Base-by-base conservation (phyloP, 2,888 invertebrate genomes). In the Syritta pipiens region DNA sequence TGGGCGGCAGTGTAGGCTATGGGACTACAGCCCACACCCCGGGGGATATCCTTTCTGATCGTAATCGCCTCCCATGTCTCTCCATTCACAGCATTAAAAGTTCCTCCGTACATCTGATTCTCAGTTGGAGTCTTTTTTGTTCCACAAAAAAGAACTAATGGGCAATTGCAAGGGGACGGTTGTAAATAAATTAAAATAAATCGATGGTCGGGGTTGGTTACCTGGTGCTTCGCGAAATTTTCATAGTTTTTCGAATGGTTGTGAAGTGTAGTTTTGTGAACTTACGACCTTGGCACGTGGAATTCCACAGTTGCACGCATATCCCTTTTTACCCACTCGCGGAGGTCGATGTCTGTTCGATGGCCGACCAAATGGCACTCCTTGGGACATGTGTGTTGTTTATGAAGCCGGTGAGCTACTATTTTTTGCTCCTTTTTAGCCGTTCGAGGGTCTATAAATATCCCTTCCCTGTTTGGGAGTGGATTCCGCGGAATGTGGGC, bases 111-210 rank as follows among this genome's bases (percentile, higher is more conserved):
- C 55, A 63, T 75, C 35, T 28, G 30, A 42, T 62, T 57, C 69
- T 22, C 69, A 37, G 55, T 57, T n/a, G 53, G 57, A 26, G 26
- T 32, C 32, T 40, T 44, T 42, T 28, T 32, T 48, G 26, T 22
- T 19, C 2, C 4, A 1, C 19, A n/a, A 4, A 32, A 9, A 55
- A 49, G 55, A 35, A 42, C 40, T 53, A 69, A 75, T 75, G 37
- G 74, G 24, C 30, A 46, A 17, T 20, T 26, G 51, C 12, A 22
- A 10, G 32, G 22, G 28, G 69, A 42, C 62, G 49, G 44, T 49
- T 67, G 42, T 28, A n/a, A 62, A 76, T 76, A 76, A 69, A 69
- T 76, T 76, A 76, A 69, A 71, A 62, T 63, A 57, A 76, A 76
- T 76, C 76, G 76, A 63, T 69, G 42, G 69, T 57, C 22, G 26